Conservation (phyloP, 2,797 vertebrate genomes). For the Uromys caudimaculatus region DNA sequence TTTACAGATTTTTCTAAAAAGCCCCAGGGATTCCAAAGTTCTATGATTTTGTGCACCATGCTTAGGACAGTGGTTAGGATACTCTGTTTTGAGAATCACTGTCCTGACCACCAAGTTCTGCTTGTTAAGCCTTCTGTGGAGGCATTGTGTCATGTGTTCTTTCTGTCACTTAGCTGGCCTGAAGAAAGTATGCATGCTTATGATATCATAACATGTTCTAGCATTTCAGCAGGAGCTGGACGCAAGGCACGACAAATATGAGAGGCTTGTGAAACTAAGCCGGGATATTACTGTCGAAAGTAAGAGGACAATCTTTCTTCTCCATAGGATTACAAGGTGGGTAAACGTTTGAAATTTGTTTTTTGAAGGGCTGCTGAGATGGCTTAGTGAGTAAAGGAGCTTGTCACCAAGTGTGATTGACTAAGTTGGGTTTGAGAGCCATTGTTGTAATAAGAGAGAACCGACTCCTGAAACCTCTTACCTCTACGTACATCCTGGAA, state of each 20-base stretch:
- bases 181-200: neutral
- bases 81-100: neutral
- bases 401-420: no score
- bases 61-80: no score
- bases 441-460: neutral
- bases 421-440: neutral
- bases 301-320: conserved; percentile 97
- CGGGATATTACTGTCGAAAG: conserved; percentile 98
- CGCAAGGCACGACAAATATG: conserved; percentile 96
- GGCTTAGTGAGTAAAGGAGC: no score
- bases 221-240: conserved; percentile 97
- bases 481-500: neutral
- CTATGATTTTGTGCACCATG: neutral
- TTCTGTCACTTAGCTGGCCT: neutral
- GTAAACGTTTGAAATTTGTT: conserved; percentile 63
- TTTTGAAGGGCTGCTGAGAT: neutral
- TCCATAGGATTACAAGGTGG: conserved; percentile 96
- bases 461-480: neutral
- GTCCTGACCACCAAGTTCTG: neutral
- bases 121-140: neutral
- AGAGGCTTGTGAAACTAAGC: conserved; percentile 96
- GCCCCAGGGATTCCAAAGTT: neutral
- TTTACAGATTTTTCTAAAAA: neutral
- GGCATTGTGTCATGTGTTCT: neutral
- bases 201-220: conserved; percentile 77